Base-by-base conservation (phyloP, 23 tunicate genomes). In the Trididemnum miniatum region DNA sequence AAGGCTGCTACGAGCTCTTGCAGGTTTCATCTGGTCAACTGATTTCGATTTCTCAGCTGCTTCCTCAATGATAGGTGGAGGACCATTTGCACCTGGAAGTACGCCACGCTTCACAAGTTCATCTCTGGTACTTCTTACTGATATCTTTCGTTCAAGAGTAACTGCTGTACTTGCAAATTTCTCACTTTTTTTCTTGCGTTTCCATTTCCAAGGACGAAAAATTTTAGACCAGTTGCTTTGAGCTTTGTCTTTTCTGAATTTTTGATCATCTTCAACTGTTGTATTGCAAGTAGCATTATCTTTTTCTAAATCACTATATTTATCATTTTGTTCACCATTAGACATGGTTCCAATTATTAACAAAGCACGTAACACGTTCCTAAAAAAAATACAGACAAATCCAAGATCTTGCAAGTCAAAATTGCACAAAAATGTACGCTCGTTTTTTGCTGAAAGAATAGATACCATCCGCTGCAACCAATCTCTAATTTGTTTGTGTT, bases 171-270 rank as follows among this genome's bases (percentile, higher is more conserved):
- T 83, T 1, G 71, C 36, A 35, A 92, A 87, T 35, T 92, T 88
- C 29, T 92, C 97, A 80, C 97, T 92, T 71, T 77, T 87, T 65
- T 92, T 92, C 80, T 92, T 92, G 33, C 82, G 54, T 72, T 87
- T 92, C 97, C 97, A 92, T 80, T 80, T 92, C 97, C 97, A 92
- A 35, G 97, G 97, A 38, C 79, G 83, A 65, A 92, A 87, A 37
- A 92, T 83, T 59, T 79, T 92, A 3, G 89, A 51, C 97, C 97
- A 92, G 44, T 87, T 92, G 34, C 83, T 80, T 28, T 91, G 97
- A n/a, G 87, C 91, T 77, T 91, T 91, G 1, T 86, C 86, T 86
- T 91, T 91, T 57, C 80, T 81, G 28, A 22, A 2, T 31, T 74
- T 83, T 0, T 57, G 25, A 22, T 82, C 86, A 40, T 69, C 78